Percentiles rank a stretch among this genome's conserved stretches.
Evolutionary conservation across 2,113 vertebrate genomes (phyloP).

Genomic region (Rhodinocichla rosea): DNA sequence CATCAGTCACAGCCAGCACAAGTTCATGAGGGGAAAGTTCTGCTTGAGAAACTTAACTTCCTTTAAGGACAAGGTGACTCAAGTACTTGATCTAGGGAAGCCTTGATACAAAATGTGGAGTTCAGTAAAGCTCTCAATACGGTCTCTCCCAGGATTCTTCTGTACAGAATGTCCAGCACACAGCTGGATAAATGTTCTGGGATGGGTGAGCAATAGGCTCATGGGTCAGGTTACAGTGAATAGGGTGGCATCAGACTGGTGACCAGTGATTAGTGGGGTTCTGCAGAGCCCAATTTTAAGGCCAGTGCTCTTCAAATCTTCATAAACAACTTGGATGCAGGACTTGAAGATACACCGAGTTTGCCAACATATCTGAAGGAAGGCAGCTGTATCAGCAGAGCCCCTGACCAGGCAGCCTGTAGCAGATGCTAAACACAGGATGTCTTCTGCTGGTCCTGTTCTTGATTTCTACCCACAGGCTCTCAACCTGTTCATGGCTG

Average conservation of each 20-base stretch:
- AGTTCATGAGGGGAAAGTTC: background rate
- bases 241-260: background rate
- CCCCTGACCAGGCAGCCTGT: background rate
- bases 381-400: background rate
- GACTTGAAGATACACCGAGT: rapidly evolving
- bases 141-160: background rate
- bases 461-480: background rate
- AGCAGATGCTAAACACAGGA: background rate
- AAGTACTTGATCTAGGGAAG: background rate
- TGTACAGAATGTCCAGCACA: background rate
- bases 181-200: background rate
- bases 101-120: background rate
- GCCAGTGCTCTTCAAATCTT: background rate
- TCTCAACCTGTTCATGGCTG: background rate
- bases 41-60: background rate
- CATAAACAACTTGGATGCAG: background rate
- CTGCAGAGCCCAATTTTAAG: background rate
- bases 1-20: background rate
- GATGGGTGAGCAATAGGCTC: background rate
- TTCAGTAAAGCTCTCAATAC: background rate
- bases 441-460: background rate
- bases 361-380: background rate
- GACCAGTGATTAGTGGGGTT: background rate
- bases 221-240: rapidly evolving
- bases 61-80: background rate